Percentiles rank a stretch among this genome's conserved stretches.
phyloP scores from a whole-genome alignment of 2,888 invertebrate species.

The Macaria liturata region DNA sequence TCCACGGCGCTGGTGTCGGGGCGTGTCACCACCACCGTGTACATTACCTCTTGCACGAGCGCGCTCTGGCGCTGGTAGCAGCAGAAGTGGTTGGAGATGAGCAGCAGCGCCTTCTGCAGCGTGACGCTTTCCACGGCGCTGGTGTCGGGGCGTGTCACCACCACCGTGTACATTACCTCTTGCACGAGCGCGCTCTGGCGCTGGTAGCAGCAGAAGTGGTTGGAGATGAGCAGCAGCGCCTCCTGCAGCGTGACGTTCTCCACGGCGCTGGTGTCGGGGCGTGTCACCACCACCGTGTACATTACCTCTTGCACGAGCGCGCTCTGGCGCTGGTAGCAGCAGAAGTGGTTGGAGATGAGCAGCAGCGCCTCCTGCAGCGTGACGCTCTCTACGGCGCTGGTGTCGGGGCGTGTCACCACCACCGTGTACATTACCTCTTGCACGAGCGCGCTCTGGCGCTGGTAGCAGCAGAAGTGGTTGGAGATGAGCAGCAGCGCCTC shows the following conservation, averaged over 20 bases:
- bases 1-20: too few relatives aligned
- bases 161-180: too few relatives aligned
- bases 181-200: constrained; percentile 84
- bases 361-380: constrained; percentile 85
- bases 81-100: too few relatives aligned
- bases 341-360: constrained; percentile 94
- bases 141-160: too few relatives aligned
- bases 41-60: too few relatives aligned
- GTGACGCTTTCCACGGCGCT: too few relatives aligned
- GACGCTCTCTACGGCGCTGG: constrained; percentile 92
- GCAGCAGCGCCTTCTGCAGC: too few relatives aligned
- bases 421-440: constrained; percentile 18
- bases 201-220: constrained; percentile 95
- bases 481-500: constrained; percentile 92
- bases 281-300: constrained; percentile 86
- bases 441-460: constrained; percentile 86
- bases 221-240: constrained; percentile 91
- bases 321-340: constrained; percentile 91
- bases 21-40: too few relatives aligned
- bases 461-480: constrained; percentile 95
- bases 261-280: constrained; percentile 89
- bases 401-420: constrained; percentile 87
- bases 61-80: too few relatives aligned
- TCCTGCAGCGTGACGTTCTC: constrained; percentile 87
- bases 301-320: constrained; percentile 59